Percentiles rank a stretch among this genome's conserved stretches.
Conservation (phyloP, 2,797 vertebrate species). For the Balearica regulorum region DNA sequence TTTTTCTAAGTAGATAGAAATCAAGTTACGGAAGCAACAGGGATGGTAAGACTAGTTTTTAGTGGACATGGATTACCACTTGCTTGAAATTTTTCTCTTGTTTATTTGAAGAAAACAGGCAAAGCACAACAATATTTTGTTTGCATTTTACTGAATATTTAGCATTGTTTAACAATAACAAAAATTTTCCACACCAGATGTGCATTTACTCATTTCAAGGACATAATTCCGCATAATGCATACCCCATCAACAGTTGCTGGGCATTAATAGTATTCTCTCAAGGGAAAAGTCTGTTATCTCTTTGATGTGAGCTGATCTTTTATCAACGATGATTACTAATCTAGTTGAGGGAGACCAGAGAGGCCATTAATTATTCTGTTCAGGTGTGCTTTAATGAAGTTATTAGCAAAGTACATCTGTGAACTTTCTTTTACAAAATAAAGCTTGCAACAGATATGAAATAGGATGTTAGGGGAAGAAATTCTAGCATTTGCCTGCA, state of each 20-base stretch:
- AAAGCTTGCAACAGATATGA: background rate
- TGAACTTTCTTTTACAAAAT: background rate
- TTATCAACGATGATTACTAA: background rate
- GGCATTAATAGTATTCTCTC: background rate
- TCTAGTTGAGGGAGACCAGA: background rate
- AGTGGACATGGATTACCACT: background rate
- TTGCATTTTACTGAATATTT: background rate
- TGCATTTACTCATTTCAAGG: background rate
- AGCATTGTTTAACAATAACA: background rate
- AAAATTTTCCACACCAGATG: background rate
- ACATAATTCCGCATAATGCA: background rate
- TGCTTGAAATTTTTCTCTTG: background rate
- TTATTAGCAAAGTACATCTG: background rate
- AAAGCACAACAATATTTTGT: background rate
- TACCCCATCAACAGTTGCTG: background rate
- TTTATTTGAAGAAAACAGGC: background rate
- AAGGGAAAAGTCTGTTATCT: background rate
- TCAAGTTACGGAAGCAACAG: background rate
- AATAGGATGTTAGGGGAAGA: background rate
- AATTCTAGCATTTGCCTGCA: background rate
- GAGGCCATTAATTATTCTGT: slow-evolving; percentile 11
- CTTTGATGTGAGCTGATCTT: background rate
- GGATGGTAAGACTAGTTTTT: background rate
- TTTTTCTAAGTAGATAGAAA: background rate
- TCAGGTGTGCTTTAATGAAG: background rate